Percentiles rank a stretch among this genome's conserved stretches.
phyloP scores from a whole-genome alignment of 2,888 invertebrate genomes.

The Corythucha ciliata region DNA sequence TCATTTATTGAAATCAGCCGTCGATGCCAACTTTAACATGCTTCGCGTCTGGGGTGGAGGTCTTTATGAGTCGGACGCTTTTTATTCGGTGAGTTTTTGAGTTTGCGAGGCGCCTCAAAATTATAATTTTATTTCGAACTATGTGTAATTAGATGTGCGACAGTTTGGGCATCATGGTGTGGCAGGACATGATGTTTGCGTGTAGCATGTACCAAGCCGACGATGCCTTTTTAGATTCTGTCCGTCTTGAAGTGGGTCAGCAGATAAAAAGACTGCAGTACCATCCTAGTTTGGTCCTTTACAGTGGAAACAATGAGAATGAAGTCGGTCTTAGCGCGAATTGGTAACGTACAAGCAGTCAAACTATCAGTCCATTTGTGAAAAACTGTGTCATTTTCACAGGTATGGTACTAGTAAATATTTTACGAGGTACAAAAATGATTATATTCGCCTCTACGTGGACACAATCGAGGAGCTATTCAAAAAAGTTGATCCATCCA shows the following conservation, averaged over 20 bases:
- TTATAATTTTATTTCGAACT: too few species aligned
- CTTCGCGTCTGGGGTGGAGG: conserved; percentile 99
- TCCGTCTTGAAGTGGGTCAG: conserved; percentile 65
- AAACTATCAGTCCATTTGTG: too few species aligned
- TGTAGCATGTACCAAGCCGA: conserved; percentile 86
- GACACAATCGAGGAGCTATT: conserved; percentile 61
- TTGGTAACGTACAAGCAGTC: too few species aligned
- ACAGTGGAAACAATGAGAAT: conserved; percentile 97
- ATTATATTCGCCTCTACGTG: conserved; percentile 77
- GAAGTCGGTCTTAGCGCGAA: conserved; percentile 75
- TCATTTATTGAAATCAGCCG: conserved; percentile 57
- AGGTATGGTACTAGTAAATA: conserved; percentile 50
- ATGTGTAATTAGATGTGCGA: too few species aligned
- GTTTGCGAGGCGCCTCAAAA: too few species aligned
- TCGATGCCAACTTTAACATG: conserved; percentile 79
- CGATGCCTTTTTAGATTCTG: conserved; percentile 59
- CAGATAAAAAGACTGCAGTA: conserved; percentile 72
- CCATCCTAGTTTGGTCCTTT: conserved; percentile 78
- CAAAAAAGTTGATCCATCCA: conserved; percentile 49
- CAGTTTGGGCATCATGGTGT: conserved; percentile 79
- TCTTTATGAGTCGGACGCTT: conserved; percentile 79
- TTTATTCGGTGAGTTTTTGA: conserved; percentile 58
- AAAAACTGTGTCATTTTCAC: too few species aligned
- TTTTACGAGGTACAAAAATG: conserved; percentile 52
- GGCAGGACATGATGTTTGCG: conserved; percentile 98